phyloP scores from a whole-genome alignment of 2,113 vertebrate species.

The Xenopus laevis region DNA sequence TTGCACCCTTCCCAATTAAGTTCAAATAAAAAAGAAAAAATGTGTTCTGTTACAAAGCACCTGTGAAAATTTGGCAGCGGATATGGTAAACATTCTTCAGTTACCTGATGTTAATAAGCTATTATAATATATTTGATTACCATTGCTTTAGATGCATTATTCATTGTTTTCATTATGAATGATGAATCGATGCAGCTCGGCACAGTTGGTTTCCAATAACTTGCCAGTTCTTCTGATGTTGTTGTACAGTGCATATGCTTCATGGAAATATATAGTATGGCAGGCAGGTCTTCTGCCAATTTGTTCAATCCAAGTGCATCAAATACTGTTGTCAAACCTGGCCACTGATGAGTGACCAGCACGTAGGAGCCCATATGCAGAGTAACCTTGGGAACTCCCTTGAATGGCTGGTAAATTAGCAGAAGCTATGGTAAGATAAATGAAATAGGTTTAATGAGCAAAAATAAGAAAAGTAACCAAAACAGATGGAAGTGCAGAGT shows the following conservation, averaged over 20 bases:
- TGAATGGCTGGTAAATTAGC: no score
- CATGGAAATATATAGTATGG: neutral
- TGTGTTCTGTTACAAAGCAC: constrained; percentile 4
- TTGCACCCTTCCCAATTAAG: neutral
- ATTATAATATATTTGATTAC: constrained; percentile 5
- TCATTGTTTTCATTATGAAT: constrained; percentile 2
- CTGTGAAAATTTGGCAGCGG: neutral
- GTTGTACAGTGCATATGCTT: neutral
- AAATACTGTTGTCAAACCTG: no score
- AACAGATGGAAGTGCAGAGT: no score
- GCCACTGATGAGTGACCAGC: no score
- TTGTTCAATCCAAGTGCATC: no score
- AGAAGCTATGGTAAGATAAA: no score
- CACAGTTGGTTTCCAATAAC: neutral
- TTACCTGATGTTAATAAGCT: neutral
- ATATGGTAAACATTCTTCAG: neutral
- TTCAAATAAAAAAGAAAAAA: neutral
- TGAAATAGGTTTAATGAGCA: no score
- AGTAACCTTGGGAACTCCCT: no score
- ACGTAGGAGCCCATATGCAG: no score
- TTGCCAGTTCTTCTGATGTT: neutral
- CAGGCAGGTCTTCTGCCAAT: no score
- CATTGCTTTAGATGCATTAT: neutral
- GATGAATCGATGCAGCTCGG: constrained; percentile 1
- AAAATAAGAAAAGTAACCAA: no score